Conservation (phyloP, 2,797 vertebrate genomes). For the Acanthopagrus latus region DNA sequence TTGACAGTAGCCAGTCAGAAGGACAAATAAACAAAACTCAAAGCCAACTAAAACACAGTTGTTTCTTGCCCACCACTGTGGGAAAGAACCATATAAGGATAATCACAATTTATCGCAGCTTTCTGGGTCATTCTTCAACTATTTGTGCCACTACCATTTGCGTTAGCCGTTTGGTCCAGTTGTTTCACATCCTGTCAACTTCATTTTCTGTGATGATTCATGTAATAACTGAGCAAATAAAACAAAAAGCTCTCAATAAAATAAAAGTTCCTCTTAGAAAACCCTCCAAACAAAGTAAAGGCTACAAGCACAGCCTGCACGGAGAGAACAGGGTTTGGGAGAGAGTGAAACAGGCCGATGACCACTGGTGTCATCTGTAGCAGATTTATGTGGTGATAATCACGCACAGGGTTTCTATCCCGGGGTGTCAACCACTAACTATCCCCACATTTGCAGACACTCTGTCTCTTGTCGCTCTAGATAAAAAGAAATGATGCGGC, state of each 20-base stretch:
- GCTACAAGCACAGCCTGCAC: background rate
- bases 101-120: slow-evolving; percentile 16
- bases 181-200: background rate
- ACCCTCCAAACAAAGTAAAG: background rate
- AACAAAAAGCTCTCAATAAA: background rate
- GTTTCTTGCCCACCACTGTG: slow-evolving; percentile 48
- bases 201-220: background rate
- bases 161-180: background rate
- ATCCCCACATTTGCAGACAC: slow-evolving; percentile 22
- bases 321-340: background rate
- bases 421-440: slow-evolving; percentile 30
- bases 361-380: background rate
- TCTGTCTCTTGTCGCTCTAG: slow-evolving; percentile 1
- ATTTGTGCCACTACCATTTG: background rate
- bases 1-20: slow-evolving; percentile 2
- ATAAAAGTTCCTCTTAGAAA: background rate
- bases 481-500: background rate
- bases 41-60: slow-evolving; percentile 52
- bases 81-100: slow-evolving; percentile 73
- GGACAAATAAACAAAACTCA: slow-evolving; percentile 57
- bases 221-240: background rate
- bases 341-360: slow-evolving; percentile 17
- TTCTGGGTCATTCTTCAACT: background rate
- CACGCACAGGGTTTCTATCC: background rate
- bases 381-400: slow-evolving; percentile 37